Conservation (phyloP, 92 coral and sea anemone genomes). For the Metridium senile region DNA sequence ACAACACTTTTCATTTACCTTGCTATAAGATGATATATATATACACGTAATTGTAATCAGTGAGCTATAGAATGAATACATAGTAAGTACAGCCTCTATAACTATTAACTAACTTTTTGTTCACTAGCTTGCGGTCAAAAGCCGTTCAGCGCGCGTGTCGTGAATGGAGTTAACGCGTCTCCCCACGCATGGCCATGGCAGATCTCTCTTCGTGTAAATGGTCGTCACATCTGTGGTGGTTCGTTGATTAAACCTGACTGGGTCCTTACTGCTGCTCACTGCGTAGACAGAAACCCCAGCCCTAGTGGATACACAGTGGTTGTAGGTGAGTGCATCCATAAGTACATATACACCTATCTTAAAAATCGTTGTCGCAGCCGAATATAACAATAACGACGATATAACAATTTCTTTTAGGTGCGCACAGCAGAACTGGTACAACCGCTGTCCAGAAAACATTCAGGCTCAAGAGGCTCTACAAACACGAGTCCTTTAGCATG, state of each 20-base stretch:
- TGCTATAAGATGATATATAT: too few relatives aligned
- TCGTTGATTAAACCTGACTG: slow-evolving; percentile 54
- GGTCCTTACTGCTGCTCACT: slow-evolving; percentile 73
- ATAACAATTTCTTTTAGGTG: slow-evolving; percentile 33
- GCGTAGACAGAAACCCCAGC: slow-evolving; percentile 40
- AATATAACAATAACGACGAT: background rate
- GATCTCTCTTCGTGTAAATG: slow-evolving; percentile 65
- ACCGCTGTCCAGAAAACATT: slow-evolving; percentile 53
- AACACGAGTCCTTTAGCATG: slow-evolving; percentile 45
- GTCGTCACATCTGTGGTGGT: slow-evolving; percentile 73
- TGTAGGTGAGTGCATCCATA: slow-evolving; percentile 30
- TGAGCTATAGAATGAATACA: too few relatives aligned
- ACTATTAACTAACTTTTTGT: background rate
- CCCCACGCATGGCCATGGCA: slow-evolving; percentile 73
- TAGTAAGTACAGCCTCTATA: background rate
- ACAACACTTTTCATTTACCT: too few relatives aligned
- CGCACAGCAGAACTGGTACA: slow-evolving; percentile 47
- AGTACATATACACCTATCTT: background rate
- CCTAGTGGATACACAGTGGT: slow-evolving; percentile 61
- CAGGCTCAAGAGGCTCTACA: slow-evolving; percentile 37
- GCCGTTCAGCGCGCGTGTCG: slow-evolving; percentile 51
- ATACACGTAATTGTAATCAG: too few relatives aligned
- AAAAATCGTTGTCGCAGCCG: background rate
- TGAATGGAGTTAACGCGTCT: slow-evolving; percentile 58
- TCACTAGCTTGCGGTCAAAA: slow-evolving; percentile 43